Conservation (phyloP, 2,797 vertebrate species). For the Eulemur coronatus region DNA sequence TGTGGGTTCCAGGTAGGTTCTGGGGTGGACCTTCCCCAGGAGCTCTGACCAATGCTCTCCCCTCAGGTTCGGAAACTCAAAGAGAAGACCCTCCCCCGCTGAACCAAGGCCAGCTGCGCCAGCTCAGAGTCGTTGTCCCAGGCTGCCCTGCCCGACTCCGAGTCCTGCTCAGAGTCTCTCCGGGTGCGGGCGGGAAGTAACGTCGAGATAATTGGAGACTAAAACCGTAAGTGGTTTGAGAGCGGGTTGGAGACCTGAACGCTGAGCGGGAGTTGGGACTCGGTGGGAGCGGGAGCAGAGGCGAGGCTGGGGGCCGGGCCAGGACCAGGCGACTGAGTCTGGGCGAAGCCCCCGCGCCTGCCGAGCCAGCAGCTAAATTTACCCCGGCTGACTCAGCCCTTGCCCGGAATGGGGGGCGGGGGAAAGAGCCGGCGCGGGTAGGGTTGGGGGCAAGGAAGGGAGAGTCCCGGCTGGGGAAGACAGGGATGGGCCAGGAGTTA, state of each 20-base stretch:
- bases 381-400: constrained; percentile 74
- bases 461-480: neutral
- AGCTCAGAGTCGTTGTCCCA: neutral
- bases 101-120: neutral
- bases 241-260: neutral
- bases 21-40: neutral
- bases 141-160: neutral
- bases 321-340: constrained; percentile 50
- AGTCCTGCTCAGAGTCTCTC: neutral
- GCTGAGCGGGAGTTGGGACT: neutral
- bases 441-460: constrained; percentile 5
- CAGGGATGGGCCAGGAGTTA: constrained; percentile 19
- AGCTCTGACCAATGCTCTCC: neutral
- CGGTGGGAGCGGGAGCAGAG: neutral
- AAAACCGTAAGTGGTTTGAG: constrained; percentile 13
- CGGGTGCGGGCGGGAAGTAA: neutral
- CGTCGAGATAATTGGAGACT: constrained; percentile 30
- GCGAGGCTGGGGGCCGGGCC: neutral
- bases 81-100: neutral
- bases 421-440: constrained; percentile 24
- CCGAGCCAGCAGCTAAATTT: constrained; percentile 68
- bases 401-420: constrained; percentile 70
- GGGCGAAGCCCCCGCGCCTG: constrained; percentile 64
- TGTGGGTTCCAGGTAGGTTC: neutral
- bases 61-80: neutral